Percentiles rank a stretch among this genome's conserved stretches.
phyloP scores from a whole-genome alignment of 2,888 invertebrate species.

The Liposcelis brunnea region DNA sequence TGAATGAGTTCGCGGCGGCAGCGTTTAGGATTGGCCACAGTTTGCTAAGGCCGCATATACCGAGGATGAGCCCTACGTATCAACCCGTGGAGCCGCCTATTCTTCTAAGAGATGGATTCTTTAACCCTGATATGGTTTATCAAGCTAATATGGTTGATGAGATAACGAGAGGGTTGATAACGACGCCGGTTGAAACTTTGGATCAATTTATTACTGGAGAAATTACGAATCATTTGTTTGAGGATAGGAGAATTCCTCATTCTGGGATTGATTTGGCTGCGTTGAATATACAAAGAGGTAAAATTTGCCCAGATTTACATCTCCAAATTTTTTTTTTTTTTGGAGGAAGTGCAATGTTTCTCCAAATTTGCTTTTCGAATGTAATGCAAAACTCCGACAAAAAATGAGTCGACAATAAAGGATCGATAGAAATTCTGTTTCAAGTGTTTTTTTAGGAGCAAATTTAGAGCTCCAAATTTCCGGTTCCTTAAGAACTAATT shows the following conservation, averaged over 20 bases:
- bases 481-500: too few relatives aligned
- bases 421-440: too few relatives aligned
- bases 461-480: too few relatives aligned
- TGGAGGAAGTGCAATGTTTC: too few relatives aligned
- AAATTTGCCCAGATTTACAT: too few relatives aligned
- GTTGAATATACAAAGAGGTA: constrained; percentile 64
- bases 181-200: constrained; percentile 82
- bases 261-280: constrained; percentile 88
- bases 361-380: too few relatives aligned
- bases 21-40: constrained; percentile 88
- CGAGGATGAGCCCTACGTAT: constrained; percentile 59
- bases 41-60: constrained; percentile 66
- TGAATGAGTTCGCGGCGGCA: constrained; percentile 81
- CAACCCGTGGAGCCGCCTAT: constrained; percentile 72
- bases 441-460: too few relatives aligned
- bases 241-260: constrained; percentile 73
- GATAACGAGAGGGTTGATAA: constrained; percentile 64
- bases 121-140: constrained; percentile 72
- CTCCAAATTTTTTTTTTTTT: constrained; percentile 10
- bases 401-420: too few relatives aligned
- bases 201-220: constrained; percentile 90
- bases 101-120: constrained; percentile 73
- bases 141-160: constrained; percentile 65
- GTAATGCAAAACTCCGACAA: too few relatives aligned
- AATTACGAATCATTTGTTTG: constrained; percentile 88